phyloP scores from a whole-genome alignment of 2,113 vertebrate species.

The Phocoena phocoena region DNA sequence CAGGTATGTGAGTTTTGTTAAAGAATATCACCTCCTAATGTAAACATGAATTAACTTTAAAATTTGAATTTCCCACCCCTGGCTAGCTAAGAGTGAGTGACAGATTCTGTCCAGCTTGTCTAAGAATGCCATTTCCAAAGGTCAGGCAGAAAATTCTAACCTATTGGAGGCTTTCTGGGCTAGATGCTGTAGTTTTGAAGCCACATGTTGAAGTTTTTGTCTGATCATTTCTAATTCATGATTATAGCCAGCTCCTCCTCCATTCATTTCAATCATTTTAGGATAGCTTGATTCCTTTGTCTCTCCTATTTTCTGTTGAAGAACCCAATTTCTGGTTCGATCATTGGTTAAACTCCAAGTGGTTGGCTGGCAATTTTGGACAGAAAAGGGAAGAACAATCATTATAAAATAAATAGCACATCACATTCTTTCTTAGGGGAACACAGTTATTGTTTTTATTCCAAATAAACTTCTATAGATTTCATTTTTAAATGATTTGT shows the following conservation, averaged over 20 bases:
- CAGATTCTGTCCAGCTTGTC: background rate
- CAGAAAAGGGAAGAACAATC: conserved; percentile 42
- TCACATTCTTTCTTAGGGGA: conserved; percentile 34
- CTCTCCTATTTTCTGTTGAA: conserved; percentile 88
- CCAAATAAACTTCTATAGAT: background rate
- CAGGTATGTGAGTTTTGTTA: background rate
- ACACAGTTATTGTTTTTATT: background rate
- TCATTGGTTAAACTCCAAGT: conserved; percentile 81
- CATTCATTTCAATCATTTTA: conserved; percentile 67
- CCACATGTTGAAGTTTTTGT: conserved; percentile 86
- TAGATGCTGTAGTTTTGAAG: conserved; percentile 87
- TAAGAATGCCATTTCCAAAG: background rate
- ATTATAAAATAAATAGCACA: background rate
- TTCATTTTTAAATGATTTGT: conserved; percentile 4
- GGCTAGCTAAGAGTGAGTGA: conserved; percentile 15
- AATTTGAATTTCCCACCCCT: background rate
- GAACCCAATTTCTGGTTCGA: conserved; percentile 91
- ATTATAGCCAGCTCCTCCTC: conserved; percentile 69
- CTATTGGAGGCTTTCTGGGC: conserved; percentile 85
- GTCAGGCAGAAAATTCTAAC: conserved; percentile 77
- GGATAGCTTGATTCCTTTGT: conserved; percentile 74
- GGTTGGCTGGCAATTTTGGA: conserved; percentile 71
- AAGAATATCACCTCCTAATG: background rate
- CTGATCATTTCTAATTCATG: conserved; percentile 85
- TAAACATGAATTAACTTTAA: background rate